These are phyloP conservation scores for Gisinianus flammeolus DNA, from an alignment of 2,888 invertebrate species.

Conservation along the genomic window DNA sequence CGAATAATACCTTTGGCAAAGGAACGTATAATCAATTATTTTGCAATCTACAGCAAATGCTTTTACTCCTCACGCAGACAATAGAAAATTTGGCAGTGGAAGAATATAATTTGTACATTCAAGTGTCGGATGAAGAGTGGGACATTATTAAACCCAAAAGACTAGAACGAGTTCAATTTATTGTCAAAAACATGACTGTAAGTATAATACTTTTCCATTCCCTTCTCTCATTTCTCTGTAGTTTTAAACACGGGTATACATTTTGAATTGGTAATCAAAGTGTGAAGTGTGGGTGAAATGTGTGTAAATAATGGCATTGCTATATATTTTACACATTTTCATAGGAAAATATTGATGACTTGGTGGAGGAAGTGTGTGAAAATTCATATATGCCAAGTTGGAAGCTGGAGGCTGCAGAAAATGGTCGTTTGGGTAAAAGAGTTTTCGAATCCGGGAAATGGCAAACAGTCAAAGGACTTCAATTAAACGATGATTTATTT, in stretches of 20 bases:
- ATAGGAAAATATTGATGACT: conserved; percentile 29
- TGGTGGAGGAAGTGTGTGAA: conserved; percentile 38
- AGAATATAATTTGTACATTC: conserved; percentile 74
- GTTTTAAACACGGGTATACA: too few relatives aligned
- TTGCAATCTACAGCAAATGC: conserved; percentile 74
- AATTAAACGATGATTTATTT: conserved; percentile 71
- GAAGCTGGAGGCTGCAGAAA: conserved; percentile 52
- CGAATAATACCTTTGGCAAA: conserved; percentile 65
- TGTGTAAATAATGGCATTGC: too few relatives aligned
- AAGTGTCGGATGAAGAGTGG: conserved; percentile 85
- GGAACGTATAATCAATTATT: conserved; percentile 65
- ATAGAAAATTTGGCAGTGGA: conserved; percentile 72
- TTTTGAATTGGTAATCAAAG: too few relatives aligned
- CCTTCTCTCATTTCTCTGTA: too few relatives aligned
- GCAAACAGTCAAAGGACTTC: conserved; percentile 48
- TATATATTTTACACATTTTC: too few relatives aligned
- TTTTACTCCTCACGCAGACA: conserved; percentile 72
- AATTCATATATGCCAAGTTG: conserved; percentile 43
- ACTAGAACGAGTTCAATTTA: conserved; percentile 69
- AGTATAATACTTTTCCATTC: conserved; percentile 24
- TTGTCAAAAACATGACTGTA: conserved; percentile 74
- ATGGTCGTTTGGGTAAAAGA: conserved; percentile 51
- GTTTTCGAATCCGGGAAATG: conserved; percentile 54
- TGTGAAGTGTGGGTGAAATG: too few relatives aligned
- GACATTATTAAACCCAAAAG: conserved; percentile 77